Evolutionary conservation across 2,113 vertebrate species (phyloP), one percentile per base, ranked within the genome.

Genomic region (Oreochromis tanganicae): DNA sequence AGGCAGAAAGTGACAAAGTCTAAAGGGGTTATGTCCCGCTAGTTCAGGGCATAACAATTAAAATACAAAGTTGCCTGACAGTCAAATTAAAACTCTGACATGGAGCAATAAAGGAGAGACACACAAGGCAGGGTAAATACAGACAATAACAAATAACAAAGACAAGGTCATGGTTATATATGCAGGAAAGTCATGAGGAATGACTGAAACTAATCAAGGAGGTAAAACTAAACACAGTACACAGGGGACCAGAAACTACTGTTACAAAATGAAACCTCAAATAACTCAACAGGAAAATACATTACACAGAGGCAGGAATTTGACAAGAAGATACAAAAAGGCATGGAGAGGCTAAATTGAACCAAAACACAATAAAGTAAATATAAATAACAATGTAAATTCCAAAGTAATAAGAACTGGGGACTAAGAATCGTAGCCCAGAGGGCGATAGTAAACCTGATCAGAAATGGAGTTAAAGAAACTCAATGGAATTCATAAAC

Each of bases 171-270:
- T n/a, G 19, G 34, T 38, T 38, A 21, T 66, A 38, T 66, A n/a
- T 66, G 61, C 34, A 38, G 61, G 61, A 66, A 66, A 11, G 61
- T 66, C 61, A 36, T 4, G 29, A 63, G 34, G 19, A 66, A 38
- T 66, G 61, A 66, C 61, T n/a, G 17, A 38, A 0, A 0, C 4
- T 66, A 66, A 38, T 38, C 61, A 66, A 66, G 17, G 61, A 38
- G 10, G 61, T 13, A 0, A 66, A n/a, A 38, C 17, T 66, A 66
- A 66, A 66, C 61, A 66, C 0, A 63, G 9, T 10, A 63, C 59
- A 34, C 17, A 66, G 32, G 32, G 38, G 17, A 36, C 32, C 2
- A 36, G 61, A 66, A 66, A 38, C 61, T 38, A n/a, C 32, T 66
- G 61, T 1, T 38, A 66, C 17, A 66, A 66, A 7, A 38, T n/a